Percentiles rank a stretch among this genome's conserved stretches.
These are phyloP conservation scores for Eilema sororculum DNA, from an alignment of 2,888 invertebrate species.

Conservation along the genomic window DNA sequence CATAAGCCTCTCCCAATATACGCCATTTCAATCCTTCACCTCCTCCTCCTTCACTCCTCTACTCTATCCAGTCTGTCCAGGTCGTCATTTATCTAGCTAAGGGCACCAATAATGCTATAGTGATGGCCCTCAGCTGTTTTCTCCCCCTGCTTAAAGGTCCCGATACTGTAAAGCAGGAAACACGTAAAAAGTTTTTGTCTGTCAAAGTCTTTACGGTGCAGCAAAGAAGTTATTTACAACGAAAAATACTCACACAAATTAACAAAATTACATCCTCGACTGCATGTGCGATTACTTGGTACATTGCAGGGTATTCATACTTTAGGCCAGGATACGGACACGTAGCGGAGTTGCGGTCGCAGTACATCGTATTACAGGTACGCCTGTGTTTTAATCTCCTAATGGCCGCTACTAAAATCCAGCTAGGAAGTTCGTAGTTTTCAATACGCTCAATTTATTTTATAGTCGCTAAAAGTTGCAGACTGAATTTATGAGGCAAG, in stretches of 20 bases:
- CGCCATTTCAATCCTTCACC: too few species aligned
- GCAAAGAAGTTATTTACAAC: background rate
- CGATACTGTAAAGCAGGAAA: too few species aligned
- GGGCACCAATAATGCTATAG: too few species aligned
- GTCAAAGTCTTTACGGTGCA: too few species aligned
- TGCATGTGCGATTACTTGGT: conserved; percentile 29
- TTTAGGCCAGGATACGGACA: conserved; percentile 50
- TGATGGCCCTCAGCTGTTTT: too few species aligned
- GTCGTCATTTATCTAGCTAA: too few species aligned
- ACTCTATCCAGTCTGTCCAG: too few species aligned
- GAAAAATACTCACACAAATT: background rate
- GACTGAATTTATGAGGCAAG: background rate
- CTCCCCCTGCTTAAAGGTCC: too few species aligned
- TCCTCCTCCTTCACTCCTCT: too few species aligned
- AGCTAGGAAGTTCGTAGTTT: conserved; percentile 42
- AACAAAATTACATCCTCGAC: conserved; percentile 5
- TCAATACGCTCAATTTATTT: conserved; percentile 52
- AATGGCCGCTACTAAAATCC: conserved; percentile 62
- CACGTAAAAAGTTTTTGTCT: too few species aligned
- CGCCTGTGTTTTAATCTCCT: conserved; percentile 78
- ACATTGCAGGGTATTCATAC: conserved; percentile 51
- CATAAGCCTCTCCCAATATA: too few species aligned
- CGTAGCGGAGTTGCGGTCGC: conserved; percentile 58
- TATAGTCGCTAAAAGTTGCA: background rate
- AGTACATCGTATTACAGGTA: conserved; percentile 68